These are phyloP conservation scores for Eilema caniola DNA, from an alignment of 2,888 invertebrate genomes.

Conservation along the genomic window DNA sequence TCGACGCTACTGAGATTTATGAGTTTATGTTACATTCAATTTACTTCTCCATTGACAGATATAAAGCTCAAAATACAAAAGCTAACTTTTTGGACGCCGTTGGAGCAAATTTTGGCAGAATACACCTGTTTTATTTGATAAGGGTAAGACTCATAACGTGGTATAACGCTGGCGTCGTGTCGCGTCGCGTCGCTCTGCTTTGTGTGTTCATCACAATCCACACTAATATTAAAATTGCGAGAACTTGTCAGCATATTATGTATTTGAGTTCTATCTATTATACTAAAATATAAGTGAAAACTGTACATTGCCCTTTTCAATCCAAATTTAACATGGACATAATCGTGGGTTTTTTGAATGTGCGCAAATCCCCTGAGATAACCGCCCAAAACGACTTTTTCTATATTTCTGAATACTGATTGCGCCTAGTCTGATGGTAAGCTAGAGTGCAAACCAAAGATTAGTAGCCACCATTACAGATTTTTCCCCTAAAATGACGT, in stretches of 20 bases:
- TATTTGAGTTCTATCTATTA: too few species aligned
- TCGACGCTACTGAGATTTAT: background rate
- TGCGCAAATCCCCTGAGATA: too few species aligned
- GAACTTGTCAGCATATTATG: background rate
- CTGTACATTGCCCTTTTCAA: too few species aligned
- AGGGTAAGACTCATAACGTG: background rate
- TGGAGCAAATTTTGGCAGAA: background rate
- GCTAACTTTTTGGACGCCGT: background rate
- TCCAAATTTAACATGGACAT: too few species aligned
- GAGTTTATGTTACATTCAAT: background rate
- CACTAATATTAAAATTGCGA: background rate
- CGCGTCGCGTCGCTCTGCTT: background rate
- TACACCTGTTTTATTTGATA: conserved; percentile 11
- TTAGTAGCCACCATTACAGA: too few species aligned
- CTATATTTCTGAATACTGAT: too few species aligned
- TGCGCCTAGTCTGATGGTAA: too few species aligned
- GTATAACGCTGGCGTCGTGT: background rate
- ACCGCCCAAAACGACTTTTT: too few species aligned
- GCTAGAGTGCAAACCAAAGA: too few species aligned
- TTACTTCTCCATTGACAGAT: background rate
- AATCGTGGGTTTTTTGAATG: too few species aligned
- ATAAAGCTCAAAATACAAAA: background rate
- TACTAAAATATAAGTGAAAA: too few species aligned
- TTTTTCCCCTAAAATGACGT: too few species aligned
- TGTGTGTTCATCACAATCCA: background rate